phyloP scores from a whole-genome alignment of 2,113 vertebrate species.

The Lonchura striata region DNA sequence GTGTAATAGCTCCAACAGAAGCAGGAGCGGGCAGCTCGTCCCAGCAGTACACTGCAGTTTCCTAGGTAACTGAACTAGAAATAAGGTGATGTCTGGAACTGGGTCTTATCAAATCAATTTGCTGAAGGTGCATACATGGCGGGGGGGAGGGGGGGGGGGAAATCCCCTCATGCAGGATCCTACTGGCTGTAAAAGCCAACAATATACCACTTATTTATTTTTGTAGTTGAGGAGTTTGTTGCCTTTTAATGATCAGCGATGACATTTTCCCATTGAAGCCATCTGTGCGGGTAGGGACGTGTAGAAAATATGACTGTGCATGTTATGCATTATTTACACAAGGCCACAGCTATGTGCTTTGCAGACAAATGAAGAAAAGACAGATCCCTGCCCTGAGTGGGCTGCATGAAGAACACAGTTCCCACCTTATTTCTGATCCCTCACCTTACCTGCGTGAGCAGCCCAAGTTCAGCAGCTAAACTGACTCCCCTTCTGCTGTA shows the following conservation, averaged over 20 bases:
- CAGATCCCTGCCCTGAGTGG: slow-evolving; percentile 14
- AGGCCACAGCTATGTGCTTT: slow-evolving; percentile 13
- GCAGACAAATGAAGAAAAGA: slow-evolving; percentile 20
- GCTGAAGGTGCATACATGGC: slow-evolving; percentile 20
- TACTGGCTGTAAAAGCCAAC: not conserved
- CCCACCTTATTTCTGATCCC: not conserved
- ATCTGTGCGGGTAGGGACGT: not conserved
- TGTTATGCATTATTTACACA: slow-evolving; percentile 58
- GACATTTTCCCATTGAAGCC: slow-evolving; percentile 19
- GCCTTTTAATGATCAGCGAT: slow-evolving; percentile 10
- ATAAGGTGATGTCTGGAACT: slow-evolving; percentile 65
- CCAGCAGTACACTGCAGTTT: slow-evolving; percentile 73
- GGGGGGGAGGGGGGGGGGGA: not conserved
- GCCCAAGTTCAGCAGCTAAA: not conserved
- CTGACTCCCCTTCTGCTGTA: not conserved
- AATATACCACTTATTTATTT: not conserved
- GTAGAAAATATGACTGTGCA: slow-evolving; percentile 34
- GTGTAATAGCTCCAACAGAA: slow-evolving; percentile 62
- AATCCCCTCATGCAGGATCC: not conserved
- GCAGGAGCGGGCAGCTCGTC: slow-evolving; percentile 65
- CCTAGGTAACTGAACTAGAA: slow-evolving; percentile 78
- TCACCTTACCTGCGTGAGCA: fast-evolving
- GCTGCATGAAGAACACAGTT: not conserved
- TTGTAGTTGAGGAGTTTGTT: not conserved
- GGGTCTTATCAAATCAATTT: slow-evolving; percentile 69